Conservation (phyloP, 2,888 invertebrate genomes). For the Eulithis prunata region DNA sequence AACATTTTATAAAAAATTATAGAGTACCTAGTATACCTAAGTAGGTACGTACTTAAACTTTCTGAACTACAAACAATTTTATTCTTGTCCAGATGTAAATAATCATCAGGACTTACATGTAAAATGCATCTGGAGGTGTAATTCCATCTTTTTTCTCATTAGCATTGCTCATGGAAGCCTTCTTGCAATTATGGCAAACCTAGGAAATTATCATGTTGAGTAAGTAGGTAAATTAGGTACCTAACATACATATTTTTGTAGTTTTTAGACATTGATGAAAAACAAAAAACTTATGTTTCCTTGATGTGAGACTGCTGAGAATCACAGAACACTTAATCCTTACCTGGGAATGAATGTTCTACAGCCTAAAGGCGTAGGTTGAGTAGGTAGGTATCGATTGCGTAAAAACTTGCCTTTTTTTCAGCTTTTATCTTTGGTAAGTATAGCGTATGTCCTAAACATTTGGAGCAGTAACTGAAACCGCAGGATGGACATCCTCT, state of each 20-base stretch:
- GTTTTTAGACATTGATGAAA: too few species aligned
- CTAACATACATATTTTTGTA: too few species aligned
- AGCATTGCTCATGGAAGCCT: constrained; percentile 40
- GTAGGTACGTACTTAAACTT: too few species aligned
- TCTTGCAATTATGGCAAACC: constrained; percentile 74
- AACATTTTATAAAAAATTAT: too few species aligned
- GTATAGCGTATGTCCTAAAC: constrained; percentile 88
- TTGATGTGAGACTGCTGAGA: too few species aligned
- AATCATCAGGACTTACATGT: constrained; percentile 72
- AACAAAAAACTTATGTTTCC: too few species aligned
- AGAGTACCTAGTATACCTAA: too few species aligned
- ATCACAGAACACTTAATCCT: too few species aligned
- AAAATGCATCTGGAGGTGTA: constrained; percentile 83
- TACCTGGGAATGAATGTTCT: too few species aligned
- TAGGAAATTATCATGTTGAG: constrained; percentile 39
- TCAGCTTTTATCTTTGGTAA: constrained; percentile 86
- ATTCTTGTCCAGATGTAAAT: not conserved
- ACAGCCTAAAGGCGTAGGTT: too few species aligned
- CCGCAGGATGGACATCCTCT: constrained; percentile 93
- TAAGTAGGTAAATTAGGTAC: too few species aligned
- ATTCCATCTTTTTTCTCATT: constrained; percentile 38
- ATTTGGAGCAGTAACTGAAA: constrained; percentile 92
- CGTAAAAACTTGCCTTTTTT: constrained; percentile 85
- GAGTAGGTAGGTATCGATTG: not conserved
- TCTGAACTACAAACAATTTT: too few species aligned